Evolutionary conservation across 2,797 vertebrate genomes (phyloP).

Genomic region (Pangasius sanitwongsei): DNA sequence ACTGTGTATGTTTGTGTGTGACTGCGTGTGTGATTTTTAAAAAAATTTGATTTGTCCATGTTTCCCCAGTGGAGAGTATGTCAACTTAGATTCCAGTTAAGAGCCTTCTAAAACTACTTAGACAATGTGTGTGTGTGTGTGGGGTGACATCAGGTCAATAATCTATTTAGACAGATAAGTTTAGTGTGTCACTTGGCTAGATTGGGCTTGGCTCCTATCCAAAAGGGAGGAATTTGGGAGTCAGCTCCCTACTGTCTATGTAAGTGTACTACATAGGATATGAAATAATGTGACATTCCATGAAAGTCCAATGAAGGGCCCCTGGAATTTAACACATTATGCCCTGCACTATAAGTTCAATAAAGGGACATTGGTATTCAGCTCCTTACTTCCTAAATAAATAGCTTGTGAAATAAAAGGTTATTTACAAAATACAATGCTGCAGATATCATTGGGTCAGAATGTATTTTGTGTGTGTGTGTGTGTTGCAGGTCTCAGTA

Average conservation of each 20-base stretch:
- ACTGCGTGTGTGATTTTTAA: not conserved
- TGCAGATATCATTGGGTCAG: not conserved
- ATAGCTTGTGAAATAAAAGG: not conserved
- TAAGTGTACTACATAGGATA: not conserved
- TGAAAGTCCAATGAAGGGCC: not conserved
- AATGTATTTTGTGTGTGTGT: not conserved
- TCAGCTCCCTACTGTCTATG: not conserved
- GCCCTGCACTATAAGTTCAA: not conserved
- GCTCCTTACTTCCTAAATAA: not conserved
- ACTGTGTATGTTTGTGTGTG: too few relatives aligned
- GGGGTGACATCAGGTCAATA: not conserved
- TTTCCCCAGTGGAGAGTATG: not conserved
- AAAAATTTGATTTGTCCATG: not conserved
- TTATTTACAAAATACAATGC: not conserved
- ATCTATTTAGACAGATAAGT: not conserved
- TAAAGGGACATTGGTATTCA: not conserved
- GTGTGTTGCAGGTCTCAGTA: slow-evolving; percentile 8
- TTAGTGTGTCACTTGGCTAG: not conserved
- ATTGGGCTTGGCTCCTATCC: not conserved
- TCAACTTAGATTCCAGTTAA: not conserved
- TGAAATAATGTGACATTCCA: not conserved
- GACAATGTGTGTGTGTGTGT: not conserved
- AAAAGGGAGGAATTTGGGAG: not conserved
- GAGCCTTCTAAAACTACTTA: not conserved
- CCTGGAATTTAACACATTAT: not conserved